A percentile compares a stretch with the other conserved stretches of the same genome.
Conservation (phyloP, 1,140 invertebrate species). For the Helicorthomorpha holstii region DNA sequence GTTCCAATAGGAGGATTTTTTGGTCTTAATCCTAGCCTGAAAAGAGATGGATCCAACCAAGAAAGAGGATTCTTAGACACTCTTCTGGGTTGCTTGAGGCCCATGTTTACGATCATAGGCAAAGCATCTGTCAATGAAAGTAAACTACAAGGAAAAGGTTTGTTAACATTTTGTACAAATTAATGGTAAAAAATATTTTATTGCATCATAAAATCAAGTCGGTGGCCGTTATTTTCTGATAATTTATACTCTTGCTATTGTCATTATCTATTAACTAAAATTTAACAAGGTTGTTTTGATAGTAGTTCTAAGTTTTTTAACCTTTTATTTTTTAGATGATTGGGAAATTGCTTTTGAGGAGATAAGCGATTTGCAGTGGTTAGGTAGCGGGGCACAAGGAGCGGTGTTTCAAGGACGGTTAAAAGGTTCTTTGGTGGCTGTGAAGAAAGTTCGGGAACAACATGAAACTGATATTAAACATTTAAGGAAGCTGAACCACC, state of each 20-base stretch:
- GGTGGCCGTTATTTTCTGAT: too few relatives aligned
- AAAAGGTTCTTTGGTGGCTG: slow-evolving; percentile 69
- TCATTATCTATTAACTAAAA: too few relatives aligned
- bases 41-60: slow-evolving; percentile 14
- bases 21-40: slow-evolving; percentile 18
- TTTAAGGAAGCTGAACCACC: slow-evolving; percentile 83
- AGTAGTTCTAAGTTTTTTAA: not conserved
- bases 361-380: slow-evolving; percentile 77
- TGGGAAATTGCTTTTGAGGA: slow-evolving; percentile 93
- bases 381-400: slow-evolving; percentile 90
- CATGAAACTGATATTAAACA: slow-evolving; percentile 91
- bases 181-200: too few relatives aligned
- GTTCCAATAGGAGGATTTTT: slow-evolving; percentile 9
- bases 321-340: slow-evolving; percentile 34
- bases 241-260: too few relatives aligned
- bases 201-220: too few relatives aligned
- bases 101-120: slow-evolving; percentile 65
- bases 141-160: slow-evolving; percentile 29
- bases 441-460: slow-evolving; percentile 87
- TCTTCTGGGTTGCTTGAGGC: slow-evolving; percentile 65
- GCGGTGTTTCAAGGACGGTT: slow-evolving; percentile 83
- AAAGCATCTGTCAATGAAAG: slow-evolving; percentile 52
- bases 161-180: not conserved
- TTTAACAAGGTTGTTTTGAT: not conserved
- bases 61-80: slow-evolving; percentile 53